Evolutionary conservation across 2,888 invertebrate species (phyloP).

Genomic region (Drosophila borborema): DNA sequence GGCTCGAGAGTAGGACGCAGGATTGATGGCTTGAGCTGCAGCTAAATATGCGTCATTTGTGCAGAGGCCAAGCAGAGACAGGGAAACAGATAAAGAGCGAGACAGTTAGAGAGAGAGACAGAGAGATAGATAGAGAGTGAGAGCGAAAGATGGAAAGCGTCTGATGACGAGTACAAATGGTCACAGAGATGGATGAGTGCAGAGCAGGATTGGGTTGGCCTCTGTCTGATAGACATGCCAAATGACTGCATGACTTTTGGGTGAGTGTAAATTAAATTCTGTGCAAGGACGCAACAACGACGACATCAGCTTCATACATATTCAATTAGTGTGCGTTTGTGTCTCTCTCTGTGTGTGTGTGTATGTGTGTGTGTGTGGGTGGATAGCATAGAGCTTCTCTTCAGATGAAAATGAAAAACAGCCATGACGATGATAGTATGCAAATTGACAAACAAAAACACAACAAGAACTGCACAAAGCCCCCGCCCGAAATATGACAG

Average conservation of each 20-base stretch:
- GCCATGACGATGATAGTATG: constrained; percentile 82
- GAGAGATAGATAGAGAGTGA: constrained; percentile 17
- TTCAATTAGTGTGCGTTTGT: constrained; percentile 73
- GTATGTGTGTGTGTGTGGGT: constrained; percentile 26
- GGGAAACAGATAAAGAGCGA: constrained; percentile 21
- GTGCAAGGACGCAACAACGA: constrained; percentile 63
- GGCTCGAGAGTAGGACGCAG: constrained; percentile 39
- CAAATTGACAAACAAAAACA: constrained; percentile 83
- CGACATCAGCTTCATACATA: constrained; percentile 78
- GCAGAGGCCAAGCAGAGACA: constrained; percentile 58
- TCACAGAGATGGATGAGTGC: constrained; percentile 70
- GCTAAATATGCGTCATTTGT: constrained; percentile 80
- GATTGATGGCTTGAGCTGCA: constrained; percentile 79
- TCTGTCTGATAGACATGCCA: constrained; percentile 76
- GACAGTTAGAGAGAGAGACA: not conserved
- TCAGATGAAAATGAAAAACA: constrained; percentile 79
- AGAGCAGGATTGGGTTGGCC: constrained; percentile 47
- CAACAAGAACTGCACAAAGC: constrained; percentile 54
- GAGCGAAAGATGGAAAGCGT: constrained; percentile 30
- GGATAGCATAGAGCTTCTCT: constrained; percentile 17
- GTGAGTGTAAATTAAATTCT: constrained; percentile 81
- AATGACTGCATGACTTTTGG: constrained; percentile 81
- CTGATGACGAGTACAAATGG: constrained; percentile 77
- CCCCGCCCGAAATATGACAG: constrained; percentile 66
- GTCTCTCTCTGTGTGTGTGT: constrained; percentile 28